Percentiles rank a stretch among this genome's conserved stretches.
These are phyloP conservation scores for Keiferia lycopersicella DNA, from an alignment of 2,888 invertebrate species.

Conservation along the genomic window DNA sequence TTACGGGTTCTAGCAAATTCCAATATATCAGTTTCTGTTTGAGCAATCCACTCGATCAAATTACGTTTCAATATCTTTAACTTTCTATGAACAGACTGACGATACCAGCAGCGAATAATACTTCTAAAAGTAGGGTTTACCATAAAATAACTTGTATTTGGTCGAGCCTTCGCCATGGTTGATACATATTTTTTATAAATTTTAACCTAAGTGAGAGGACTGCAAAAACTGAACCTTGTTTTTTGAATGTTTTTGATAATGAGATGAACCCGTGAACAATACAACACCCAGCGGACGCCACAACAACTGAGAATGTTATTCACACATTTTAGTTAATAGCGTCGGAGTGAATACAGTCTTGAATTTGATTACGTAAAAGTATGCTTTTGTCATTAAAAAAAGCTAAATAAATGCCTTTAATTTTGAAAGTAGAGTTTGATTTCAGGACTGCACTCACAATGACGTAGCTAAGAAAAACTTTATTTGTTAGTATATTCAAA, in stretches of 20 bases:
- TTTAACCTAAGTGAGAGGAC: neutral
- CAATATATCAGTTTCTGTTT: neutral
- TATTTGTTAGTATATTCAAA: no score
- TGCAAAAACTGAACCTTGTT: neutral
- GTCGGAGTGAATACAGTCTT: neutral
- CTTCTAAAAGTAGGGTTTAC: no score
- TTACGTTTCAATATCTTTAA: neutral
- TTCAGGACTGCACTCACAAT: no score
- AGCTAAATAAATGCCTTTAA: no score
- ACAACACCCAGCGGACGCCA: conserved; percentile 76
- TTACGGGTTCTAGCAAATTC: conserved; percentile 1
- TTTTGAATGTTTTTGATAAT: neutral
- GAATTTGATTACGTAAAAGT: neutral
- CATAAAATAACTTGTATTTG: no score
- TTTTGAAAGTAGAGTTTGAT: no score
- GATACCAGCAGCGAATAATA: no score
- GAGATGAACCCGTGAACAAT: conserved; percentile 42
- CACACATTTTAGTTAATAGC: conserved; percentile 1
- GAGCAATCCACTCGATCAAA: neutral
- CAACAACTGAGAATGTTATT: conserved; percentile 62
- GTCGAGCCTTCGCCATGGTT: no score
- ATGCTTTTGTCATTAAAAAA: neutral
- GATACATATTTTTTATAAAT: no score
- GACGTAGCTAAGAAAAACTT: no score
- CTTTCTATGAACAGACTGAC: neutral